Evolutionary conservation across 2,113 vertebrate species (phyloP).

Genomic region (Balaeniceps rex): DNA sequence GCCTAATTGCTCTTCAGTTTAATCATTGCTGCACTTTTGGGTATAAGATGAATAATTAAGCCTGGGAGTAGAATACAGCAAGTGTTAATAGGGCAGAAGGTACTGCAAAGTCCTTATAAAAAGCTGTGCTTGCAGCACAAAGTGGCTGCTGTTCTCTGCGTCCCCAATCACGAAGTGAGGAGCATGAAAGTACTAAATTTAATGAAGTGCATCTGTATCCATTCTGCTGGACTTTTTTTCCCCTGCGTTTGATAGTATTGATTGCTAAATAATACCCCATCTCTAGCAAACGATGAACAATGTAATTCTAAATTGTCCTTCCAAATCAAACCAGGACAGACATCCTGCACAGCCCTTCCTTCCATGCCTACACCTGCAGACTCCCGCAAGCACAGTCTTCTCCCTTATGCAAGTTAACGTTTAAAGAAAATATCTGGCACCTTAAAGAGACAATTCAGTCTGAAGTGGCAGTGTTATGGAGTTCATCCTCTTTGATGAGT

Average conservation of each 20-base stretch:
- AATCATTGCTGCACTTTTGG: conserved; percentile 56
- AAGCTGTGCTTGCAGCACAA: conserved; percentile 25
- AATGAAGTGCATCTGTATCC: conserved; percentile 18
- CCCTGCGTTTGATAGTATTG: not conserved
- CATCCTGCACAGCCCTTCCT: not conserved
- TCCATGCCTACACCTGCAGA: not conserved
- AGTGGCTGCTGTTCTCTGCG: not conserved
- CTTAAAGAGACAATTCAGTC: not conserved
- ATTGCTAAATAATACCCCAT: not conserved
- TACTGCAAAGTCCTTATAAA: conserved; percentile 45
- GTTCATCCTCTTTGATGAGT: not conserved
- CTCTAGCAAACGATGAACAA: not conserved
- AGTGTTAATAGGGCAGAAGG: conserved; percentile 59
- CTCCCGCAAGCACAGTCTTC: not conserved
- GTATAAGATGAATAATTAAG: conserved; percentile 65
- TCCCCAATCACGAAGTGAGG: not conserved
- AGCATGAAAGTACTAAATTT: conserved; percentile 21
- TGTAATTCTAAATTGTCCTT: not conserved
- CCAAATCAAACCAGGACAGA: not conserved
- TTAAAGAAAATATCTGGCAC: not conserved
- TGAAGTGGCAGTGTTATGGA: not conserved
- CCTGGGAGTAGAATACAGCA: conserved; percentile 52
- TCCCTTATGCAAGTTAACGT: not conserved
- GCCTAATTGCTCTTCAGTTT: conserved; percentile 48
- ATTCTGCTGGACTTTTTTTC: not conserved